Conservation (phyloP, 1,140 invertebrate genomes). For the Nymphalis io region DNA sequence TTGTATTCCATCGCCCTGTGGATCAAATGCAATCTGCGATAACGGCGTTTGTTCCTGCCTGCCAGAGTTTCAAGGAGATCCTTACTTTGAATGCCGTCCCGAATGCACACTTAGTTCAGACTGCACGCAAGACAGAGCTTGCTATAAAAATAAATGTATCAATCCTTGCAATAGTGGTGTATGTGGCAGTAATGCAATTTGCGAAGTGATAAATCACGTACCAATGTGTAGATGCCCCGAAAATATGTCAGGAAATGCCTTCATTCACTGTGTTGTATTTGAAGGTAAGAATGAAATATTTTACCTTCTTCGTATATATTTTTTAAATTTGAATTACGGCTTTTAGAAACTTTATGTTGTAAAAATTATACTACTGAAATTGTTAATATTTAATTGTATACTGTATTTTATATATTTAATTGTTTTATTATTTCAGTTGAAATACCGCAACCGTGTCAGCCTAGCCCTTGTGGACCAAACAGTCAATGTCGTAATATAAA, state of each 20-base stretch:
- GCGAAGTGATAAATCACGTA: conserved; percentile 85
- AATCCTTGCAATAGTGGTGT: conserved; percentile 83
- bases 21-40: conserved; percentile 85
- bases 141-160: conserved; percentile 82
- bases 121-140: conserved; percentile 82
- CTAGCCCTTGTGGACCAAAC: conserved; percentile 84
- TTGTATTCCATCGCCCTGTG: conserved; percentile 87
- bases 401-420: too few species aligned
- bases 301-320: neutral
- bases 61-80: conserved; percentile 82
- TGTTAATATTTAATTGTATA: neutral
- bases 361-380: neutral
- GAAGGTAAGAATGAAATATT: conserved; percentile 74
- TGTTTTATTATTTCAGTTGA: conserved; percentile 56
- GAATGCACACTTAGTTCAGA: conserved; percentile 84
- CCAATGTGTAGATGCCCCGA: conserved; percentile 85
- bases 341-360: neutral
- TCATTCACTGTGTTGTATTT: conserved; percentile 82
- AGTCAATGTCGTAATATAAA: conserved; percentile 86
- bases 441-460: conserved; percentile 80
- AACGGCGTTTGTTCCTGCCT: conserved; percentile 85
- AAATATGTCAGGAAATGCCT: conserved; percentile 88
- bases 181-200: conserved; percentile 86
- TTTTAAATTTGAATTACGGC: too few species aligned
- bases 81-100: conserved; percentile 83